These are phyloP conservation scores for Nannospalax galili DNA, from an alignment of 2,113 vertebrate genomes.

Conservation along the genomic window DNA sequence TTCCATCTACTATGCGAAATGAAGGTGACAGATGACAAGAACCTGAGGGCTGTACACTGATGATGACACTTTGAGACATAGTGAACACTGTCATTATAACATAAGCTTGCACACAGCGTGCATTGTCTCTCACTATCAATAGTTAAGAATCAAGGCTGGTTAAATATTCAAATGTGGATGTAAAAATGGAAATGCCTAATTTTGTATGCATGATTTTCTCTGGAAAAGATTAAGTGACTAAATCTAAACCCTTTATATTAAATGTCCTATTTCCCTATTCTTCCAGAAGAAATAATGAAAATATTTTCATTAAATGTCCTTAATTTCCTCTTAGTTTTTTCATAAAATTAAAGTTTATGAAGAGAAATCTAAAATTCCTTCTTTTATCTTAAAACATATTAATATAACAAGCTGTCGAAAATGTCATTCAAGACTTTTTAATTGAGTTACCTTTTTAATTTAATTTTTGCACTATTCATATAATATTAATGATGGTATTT, in stretches of 20 bases:
- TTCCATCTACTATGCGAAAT: not conserved
- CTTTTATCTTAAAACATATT: not conserved
- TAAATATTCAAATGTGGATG: not conserved
- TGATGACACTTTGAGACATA: not conserved
- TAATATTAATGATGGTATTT: too few species aligned
- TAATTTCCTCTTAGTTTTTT: not conserved
- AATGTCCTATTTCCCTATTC: not conserved
- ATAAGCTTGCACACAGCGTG: not conserved
- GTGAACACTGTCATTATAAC: not conserved
- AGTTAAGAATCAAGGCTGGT: not conserved
- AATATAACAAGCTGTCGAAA: not conserved
- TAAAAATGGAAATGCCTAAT: not conserved
- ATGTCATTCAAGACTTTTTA: not conserved
- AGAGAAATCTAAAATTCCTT: not conserved
- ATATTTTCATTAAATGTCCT: not conserved
- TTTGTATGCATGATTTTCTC: not conserved
- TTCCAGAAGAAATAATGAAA: conserved; percentile 14
- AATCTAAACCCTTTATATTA: not conserved
- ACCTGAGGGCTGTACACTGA: not conserved
- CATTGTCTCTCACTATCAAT: not conserved
- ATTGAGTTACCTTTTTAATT: too few species aligned
- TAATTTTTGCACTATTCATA: too few species aligned
- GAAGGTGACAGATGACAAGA: not conserved
- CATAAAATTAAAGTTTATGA: conserved; percentile 22
- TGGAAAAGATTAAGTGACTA: not conserved